Conservation (phyloP, 2,113 vertebrate genomes). For the Peromyscus polionotus region DNA sequence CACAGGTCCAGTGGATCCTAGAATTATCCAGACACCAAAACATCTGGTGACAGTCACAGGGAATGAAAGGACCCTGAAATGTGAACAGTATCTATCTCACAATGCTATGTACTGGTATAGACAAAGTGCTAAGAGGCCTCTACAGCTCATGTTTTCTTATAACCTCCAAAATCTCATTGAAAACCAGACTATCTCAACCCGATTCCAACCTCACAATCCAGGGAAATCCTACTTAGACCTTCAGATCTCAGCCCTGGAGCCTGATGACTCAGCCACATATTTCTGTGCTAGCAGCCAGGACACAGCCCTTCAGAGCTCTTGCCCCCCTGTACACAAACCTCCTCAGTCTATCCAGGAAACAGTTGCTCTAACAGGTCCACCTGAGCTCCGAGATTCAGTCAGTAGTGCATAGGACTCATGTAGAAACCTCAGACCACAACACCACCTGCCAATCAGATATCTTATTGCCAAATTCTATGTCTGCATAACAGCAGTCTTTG, state of each 20-base stretch:
- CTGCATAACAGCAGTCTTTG: fast-evolving
- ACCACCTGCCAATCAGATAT: fast-evolving
- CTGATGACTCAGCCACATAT: not conserved
- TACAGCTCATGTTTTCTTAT: slow-evolving; percentile 55
- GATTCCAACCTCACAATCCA: not conserved
- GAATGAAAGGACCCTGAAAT: not conserved
- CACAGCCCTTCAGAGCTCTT: not conserved
- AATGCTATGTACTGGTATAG: not conserved
- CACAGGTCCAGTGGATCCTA: not conserved
- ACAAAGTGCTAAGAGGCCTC: not conserved
- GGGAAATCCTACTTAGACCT: not conserved
- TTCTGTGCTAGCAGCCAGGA: slow-evolving; percentile 51
- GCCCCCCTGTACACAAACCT: not conserved
- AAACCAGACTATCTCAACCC: not conserved
- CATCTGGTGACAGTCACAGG: not conserved
- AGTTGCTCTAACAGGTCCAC: fast-evolving
- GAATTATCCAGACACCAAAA: slow-evolving; percentile 44
- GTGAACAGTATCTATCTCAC: not conserved
- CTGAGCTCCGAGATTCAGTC: fast-evolving
- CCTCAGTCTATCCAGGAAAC: not conserved
- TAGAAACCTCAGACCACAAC: not conserved
- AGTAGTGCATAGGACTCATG: fast-evolving
- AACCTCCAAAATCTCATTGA: fast-evolving
- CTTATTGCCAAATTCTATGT: fast-evolving
- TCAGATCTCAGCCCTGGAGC: not conserved